Evolutionary conservation across 2,113 vertebrate species (phyloP).

Genomic region (Sarotherodon lohbergeri): DNA sequence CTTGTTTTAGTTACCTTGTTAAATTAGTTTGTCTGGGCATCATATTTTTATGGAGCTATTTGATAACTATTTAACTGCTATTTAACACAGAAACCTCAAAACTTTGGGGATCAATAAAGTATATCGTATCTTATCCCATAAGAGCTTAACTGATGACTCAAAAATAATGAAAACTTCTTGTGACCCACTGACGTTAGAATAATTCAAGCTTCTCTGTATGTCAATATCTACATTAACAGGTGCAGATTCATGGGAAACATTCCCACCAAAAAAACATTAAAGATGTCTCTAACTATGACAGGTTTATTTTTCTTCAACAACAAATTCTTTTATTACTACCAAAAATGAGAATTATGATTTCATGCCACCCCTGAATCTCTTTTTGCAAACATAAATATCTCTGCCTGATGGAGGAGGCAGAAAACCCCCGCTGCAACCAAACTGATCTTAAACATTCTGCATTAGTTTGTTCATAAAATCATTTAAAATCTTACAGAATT

Average conservation of each 20-base stretch:
- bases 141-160: background rate
- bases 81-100: background rate
- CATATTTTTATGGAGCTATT: background rate
- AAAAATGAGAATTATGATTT: background rate
- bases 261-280: background rate
- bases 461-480: background rate
- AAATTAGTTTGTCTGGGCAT: background rate
- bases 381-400: accelerated
- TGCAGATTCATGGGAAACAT: background rate
- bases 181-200: background rate
- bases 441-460: background rate
- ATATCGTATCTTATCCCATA: background rate
- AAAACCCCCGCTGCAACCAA: accelerated
- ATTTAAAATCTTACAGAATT: background rate
- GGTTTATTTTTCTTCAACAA: background rate
- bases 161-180: background rate
- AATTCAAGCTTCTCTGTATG: background rate
- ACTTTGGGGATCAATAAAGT: background rate
- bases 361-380: background rate
- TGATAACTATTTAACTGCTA: background rate
- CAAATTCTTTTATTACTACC: accelerated
- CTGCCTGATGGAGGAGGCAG: background rate
- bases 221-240: background rate
- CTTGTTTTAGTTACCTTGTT: background rate
- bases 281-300: accelerated